Base-by-base conservation (phyloP, 1,140 invertebrate genomes). In the Drosophila virilis region DNA sequence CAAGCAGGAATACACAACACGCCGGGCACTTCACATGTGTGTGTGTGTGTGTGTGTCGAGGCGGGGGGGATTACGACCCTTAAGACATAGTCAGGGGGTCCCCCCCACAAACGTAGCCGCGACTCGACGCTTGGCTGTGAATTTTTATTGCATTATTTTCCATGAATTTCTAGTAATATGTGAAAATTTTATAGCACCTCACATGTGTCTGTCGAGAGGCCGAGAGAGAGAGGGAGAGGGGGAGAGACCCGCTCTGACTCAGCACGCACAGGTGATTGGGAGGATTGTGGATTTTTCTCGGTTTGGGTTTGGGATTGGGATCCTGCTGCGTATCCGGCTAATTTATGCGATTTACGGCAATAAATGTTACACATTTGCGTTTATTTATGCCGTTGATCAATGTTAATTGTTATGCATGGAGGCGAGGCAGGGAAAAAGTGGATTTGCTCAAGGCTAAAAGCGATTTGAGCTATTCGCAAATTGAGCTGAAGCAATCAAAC, bases 81-180 rank as follows among this genome's bases (percentile, higher is more conserved):
- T 75, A 84, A 83, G 80, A 84, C 68, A 80, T 77, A 65, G 60
- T 65, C 40, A 46, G 28, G 45, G 8, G 5, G 13, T n/a, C 17
- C 9, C 35, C 13, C 42, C 40, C 28, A 9, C 5, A 46, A 32
- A 28, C 42, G 46, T 69, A 64, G 46, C 52, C 50, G 54, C 61
- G 51, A 60, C 61, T 46, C 67, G 52, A 64, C 51, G 42, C 45
- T 68, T 75, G 77, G 85, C 85, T 91, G 61, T 91, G 89, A 89
- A 91, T 91, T 91, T 91, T 91, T 91, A 91, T 91, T 91, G 89
- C 89, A 91, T 89, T 79, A 82, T 84, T 74, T 89, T 84, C 80
- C 84, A 91, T 91, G 88, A 91, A 91, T 91, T 79, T 84, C 88
- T 79, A 91, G 88, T 80, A 74, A 80, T 77, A 88, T 86, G 75